Evolutionary conservation across 2,113 vertebrate genomes (phyloP).

Genomic region (Thamnaconus septentrionalis): DNA sequence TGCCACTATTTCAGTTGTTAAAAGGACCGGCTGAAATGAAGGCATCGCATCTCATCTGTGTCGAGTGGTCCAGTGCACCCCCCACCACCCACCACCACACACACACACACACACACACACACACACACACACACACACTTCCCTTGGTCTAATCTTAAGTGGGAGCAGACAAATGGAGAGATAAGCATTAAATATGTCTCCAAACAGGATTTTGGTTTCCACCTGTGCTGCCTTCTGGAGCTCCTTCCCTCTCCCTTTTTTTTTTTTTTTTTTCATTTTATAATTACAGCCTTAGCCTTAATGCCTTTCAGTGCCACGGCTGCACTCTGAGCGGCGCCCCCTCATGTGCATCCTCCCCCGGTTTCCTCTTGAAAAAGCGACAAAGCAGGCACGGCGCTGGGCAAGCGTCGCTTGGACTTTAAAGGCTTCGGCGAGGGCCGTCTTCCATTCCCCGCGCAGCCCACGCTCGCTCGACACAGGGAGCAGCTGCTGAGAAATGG

Average conservation of each 20-base stretch:
- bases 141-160: conserved; percentile 37
- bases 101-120: too few relatives aligned
- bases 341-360: conserved; percentile 25
- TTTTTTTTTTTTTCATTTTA: too few relatives aligned
- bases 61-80: too few relatives aligned
- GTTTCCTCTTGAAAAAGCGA: conserved; percentile 44
- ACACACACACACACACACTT: too few relatives aligned
- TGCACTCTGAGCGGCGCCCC: conserved; percentile 10
- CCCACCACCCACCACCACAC: too few relatives aligned
- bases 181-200: conserved; percentile 41
- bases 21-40: too few relatives aligned
- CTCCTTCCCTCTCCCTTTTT: conserved; percentile 30
- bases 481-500: conserved; percentile 69
- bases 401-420: conserved; percentile 44
- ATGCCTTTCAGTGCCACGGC: conserved; percentile 38
- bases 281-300: conserved; percentile 46
- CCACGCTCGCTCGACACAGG: conserved; percentile 20
- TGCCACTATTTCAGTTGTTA: too few relatives aligned
- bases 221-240: conserved; percentile 34
- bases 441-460: conserved; percentile 29
- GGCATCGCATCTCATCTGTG: too few relatives aligned
- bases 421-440: conserved; percentile 56
- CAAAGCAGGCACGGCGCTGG: conserved; percentile 31
- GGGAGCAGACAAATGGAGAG: conserved; percentile 29
- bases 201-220: conserved; percentile 41